phyloP scores from a whole-genome alignment of 2,888 invertebrate genomes.

The Cephus sareptanus region DNA sequence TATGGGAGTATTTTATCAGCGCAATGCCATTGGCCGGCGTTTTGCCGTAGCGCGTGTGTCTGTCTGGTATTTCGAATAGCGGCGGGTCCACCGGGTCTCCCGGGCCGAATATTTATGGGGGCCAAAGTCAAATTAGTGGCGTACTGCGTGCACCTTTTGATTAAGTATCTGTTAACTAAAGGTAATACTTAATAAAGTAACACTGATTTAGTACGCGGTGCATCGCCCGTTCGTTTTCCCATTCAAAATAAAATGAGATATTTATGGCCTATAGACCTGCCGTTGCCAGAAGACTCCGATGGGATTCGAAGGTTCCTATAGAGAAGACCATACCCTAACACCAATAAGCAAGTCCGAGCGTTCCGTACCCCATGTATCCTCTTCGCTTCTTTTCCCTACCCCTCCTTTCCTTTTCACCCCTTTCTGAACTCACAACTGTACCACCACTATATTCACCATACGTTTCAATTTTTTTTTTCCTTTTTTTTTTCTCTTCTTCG shows the following conservation, averaged over 20 bases:
- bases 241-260: slow-evolving; percentile 65
- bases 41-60: slow-evolving; percentile 35
- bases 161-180: slow-evolving; percentile 67
- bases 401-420: slow-evolving; percentile 17
- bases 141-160: slow-evolving; percentile 66
- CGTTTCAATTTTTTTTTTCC: not conserved
- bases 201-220: slow-evolving; percentile 62
- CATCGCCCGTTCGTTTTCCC: slow-evolving; percentile 59
- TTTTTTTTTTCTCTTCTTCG: not conserved
- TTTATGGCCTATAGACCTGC: slow-evolving; percentile 50
- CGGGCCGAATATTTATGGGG: slow-evolving; percentile 64
- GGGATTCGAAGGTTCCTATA: slow-evolving; percentile 34
- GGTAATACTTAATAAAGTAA: slow-evolving; percentile 67
- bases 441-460: slow-evolving; percentile 10
- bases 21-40: slow-evolving; percentile 55
- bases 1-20: slow-evolving; percentile 64
- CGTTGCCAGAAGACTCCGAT: slow-evolving; percentile 25
- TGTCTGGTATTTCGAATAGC: slow-evolving; percentile 53
- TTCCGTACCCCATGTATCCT: slow-evolving; percentile 7
- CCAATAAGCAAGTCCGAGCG: not conserved
- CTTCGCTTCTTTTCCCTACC: slow-evolving; percentile 16
- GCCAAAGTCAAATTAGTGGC: slow-evolving; percentile 67
- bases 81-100: slow-evolving; percentile 31
- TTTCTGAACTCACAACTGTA: slow-evolving; percentile 17
- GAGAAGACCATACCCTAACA: not conserved